A percentile compares a stretch with the other conserved stretches of the same genome.
Evolutionary conservation across 2,888 invertebrate genomes (phyloP).

Genomic region (Leptopilina syphax): DNA sequence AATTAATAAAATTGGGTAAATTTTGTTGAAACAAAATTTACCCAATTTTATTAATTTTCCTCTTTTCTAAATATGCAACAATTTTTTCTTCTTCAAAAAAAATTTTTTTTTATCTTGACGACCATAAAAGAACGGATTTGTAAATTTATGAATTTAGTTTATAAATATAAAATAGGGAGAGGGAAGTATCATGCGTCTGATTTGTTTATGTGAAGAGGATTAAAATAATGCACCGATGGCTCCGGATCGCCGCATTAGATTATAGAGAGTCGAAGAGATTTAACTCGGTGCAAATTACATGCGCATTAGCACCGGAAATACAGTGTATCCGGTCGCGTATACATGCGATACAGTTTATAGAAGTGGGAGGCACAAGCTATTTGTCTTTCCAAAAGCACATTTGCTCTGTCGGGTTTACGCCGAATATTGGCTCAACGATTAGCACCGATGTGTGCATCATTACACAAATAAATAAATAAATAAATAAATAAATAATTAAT

Average conservation of each 20-base stretch:
- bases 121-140: no score
- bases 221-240: constrained; percentile 71
- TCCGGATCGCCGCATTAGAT: constrained; percentile 61
- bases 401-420: constrained; percentile 44
- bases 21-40: no score
- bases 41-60: no score
- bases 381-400: constrained; percentile 37
- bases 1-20: no score
- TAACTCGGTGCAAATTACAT: constrained; percentile 63
- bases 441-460: constrained; percentile 45
- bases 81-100: no score
- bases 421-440: constrained; percentile 52
- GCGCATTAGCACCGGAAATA: constrained; percentile 58
- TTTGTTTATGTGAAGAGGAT: constrained; percentile 60
- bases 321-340: constrained; percentile 42
- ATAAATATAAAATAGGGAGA: no score
- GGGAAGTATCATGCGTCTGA: not conserved
- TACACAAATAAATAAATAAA: not conserved
- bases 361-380: constrained; percentile 34
- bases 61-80: no score
- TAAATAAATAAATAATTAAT: no score
- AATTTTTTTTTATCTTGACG: no score
- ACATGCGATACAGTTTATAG: constrained; percentile 32
- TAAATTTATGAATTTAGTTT: not conserved
- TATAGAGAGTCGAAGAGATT: constrained; percentile 67